These are phyloP conservation scores for Pinna nobilis DNA, from an alignment of 1,140 invertebrate species.

Conservation along the genomic window DNA sequence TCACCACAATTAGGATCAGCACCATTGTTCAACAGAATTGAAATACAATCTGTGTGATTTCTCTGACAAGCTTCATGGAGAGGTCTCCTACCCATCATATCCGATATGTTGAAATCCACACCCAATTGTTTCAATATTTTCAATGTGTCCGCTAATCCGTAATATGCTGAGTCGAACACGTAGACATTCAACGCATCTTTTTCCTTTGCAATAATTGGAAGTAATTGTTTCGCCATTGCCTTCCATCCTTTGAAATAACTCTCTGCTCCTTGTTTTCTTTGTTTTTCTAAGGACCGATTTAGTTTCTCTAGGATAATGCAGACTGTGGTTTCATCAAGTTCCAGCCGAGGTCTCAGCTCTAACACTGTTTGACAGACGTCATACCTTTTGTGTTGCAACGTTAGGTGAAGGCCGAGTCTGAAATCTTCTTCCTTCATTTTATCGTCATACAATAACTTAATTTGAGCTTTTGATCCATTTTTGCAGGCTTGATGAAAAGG, in stretches of 20 bases:
- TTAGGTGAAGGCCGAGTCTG: constrained; percentile 35
- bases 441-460: constrained; percentile 33
- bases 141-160: constrained; percentile 23
- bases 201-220: constrained; percentile 21
- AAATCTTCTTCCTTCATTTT: constrained; percentile 40
- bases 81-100: constrained; percentile 28
- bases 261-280: constrained; percentile 8
- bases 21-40: constrained; percentile 27
- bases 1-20: constrained; percentile 26
- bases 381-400: constrained; percentile 12
- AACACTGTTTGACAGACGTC: constrained; percentile 17
- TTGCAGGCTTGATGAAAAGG: constrained; percentile 56
- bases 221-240: constrained; percentile 1
- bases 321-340: constrained; percentile 33
- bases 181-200: constrained; percentile 12
- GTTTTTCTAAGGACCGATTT: constrained; percentile 13
- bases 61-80: constrained; percentile 38
- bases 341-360: background rate
- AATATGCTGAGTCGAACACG: constrained; percentile 27
- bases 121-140: constrained; percentile 21
- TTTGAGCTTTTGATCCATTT: constrained; percentile 25
- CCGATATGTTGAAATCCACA: constrained; percentile 19
- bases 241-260: constrained; percentile 22
- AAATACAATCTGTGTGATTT: constrained; percentile 17
- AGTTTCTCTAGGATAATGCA: constrained; percentile 26